Base-by-base conservation (phyloP, 2,888 invertebrate genomes). In the Orthonevra nobilis region DNA sequence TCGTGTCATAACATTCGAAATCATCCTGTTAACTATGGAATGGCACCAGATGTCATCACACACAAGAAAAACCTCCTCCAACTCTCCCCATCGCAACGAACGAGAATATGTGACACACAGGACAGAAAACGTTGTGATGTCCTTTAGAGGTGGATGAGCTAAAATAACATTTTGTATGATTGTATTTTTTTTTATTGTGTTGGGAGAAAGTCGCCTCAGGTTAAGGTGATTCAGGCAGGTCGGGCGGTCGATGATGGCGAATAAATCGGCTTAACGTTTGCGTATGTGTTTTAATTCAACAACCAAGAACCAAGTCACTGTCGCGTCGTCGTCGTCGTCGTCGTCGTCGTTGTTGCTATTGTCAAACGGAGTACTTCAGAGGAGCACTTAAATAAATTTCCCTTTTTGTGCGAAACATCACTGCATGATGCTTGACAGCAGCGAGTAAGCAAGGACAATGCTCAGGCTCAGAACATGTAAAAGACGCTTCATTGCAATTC, bases 1-100 rank as follows among this genome's bases (percentile, higher is more conserved):
- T 68, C 48, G 66, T 68, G 79, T 68, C 79, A 68, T 68, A 79
- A 73, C 61, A 79, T 79, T 73, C 79, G 61, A 68, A 73, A 56
- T 79, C 61, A 66, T 68, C 48, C 28, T 54, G 61, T 73, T 79
- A 79, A 61, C 61, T 66, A 42, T 50, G 73, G 42, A 79, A 52
- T 60, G 66, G 52, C 60, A 48, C 19, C 72, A 79, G 54, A 73
- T 79, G 61, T 42, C 73, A 68, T 73, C 73, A 42, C 56, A 14
- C 63, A 46, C 30, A 56, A 69, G 69, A 46, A 56, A 54, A n/a
- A n/a, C n/a, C n/a, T n/a, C n/a, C n/a, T n/a, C n/a, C n/a, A n/a
- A n/a, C n/a, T n/a, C n/a, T n/a, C n/a, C n/a, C n/a, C 32, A 32
- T 20, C 34, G 26, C 28, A 38, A 56, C 26, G 23, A 14, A 26